Conservation (phyloP, 2,797 vertebrate genomes). For the Alectoris magna region DNA sequence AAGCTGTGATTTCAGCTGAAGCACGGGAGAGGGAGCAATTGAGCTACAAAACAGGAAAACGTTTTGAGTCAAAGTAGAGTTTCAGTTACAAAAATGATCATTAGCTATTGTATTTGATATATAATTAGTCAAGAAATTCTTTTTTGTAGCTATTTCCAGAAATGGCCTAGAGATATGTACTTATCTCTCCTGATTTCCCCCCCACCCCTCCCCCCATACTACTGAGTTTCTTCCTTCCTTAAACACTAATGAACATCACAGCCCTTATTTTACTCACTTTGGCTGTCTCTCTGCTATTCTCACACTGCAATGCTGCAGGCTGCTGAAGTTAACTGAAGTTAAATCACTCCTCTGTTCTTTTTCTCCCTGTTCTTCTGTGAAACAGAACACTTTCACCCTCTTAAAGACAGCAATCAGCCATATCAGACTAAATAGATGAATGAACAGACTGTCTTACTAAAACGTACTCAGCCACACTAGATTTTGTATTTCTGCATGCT, state of each 20-base stretch:
- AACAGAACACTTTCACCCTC: not conserved
- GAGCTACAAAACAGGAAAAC: rapidly evolving
- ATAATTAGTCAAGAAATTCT: not conserved
- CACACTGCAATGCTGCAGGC: not conserved
- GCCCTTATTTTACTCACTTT: not conserved
- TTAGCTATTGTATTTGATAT: not conserved
- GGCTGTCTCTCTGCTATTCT: not conserved
- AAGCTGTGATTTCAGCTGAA: rapidly evolving
- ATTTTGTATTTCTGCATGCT: not conserved
- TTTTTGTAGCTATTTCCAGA: not conserved
- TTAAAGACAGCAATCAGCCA: not conserved
- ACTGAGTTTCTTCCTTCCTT: not conserved
- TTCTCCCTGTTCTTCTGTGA: not conserved
- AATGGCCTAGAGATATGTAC: not conserved
- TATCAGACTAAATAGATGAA: not conserved
- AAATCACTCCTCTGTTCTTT: not conserved
- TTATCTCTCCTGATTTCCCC: not conserved
- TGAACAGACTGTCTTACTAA: not conserved
- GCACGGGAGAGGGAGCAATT: not conserved
- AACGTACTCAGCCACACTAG: rapidly evolving
- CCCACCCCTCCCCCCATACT: not conserved
- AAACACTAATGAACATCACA: not conserved
- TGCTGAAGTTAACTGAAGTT: not conserved
- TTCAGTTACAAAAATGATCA: not conserved
- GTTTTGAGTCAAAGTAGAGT: rapidly evolving